These are phyloP conservation scores for Cyprinodon diabolis DNA, from an alignment of 2,797 vertebrate genomes.

Conservation along the genomic window DNA sequence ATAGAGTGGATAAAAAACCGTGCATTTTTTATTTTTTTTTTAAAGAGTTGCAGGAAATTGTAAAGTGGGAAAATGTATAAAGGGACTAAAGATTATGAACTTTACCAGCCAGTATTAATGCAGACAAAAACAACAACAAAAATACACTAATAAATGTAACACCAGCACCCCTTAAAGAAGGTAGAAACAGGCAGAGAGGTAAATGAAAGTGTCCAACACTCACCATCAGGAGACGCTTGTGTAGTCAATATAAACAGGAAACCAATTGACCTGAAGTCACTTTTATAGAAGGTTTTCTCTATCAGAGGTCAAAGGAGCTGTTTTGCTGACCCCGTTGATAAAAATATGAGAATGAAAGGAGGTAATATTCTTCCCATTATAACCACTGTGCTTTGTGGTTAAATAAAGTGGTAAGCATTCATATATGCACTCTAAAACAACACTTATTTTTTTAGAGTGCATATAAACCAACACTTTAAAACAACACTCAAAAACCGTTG, in stretches of 20 bases:
- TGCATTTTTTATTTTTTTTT: background rate
- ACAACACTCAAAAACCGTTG: background rate
- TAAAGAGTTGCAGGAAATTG: too few relatives aligned
- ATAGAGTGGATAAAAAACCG: background rate
- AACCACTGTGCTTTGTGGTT: constrained; percentile 7
- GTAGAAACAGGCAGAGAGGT: constrained; percentile 33
- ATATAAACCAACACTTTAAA: too few relatives aligned
- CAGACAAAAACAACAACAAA: too few relatives aligned
- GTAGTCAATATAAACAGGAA: constrained; percentile 14
- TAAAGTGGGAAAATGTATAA: too few relatives aligned
- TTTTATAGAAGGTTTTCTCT: constrained; percentile 21
- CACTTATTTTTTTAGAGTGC: too few relatives aligned
- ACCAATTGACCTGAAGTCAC: constrained; percentile 16
- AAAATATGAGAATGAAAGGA: constrained; percentile 15
- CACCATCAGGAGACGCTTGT: background rate
- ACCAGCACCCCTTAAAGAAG: background rate
- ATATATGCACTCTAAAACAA: too few relatives aligned
- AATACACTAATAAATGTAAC: background rate
- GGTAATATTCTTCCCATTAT: constrained; percentile 17
- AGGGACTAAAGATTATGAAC: too few relatives aligned
- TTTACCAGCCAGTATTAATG: too few relatives aligned
- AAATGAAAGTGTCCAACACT: constrained; percentile 41
- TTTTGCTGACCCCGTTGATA: constrained; percentile 38
- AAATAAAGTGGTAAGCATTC: constrained; percentile 10
- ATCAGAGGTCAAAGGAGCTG: constrained; percentile 47